Evolutionary conservation across 2,113 vertebrate species (phyloP).

Genomic region (Cyprinodon brontotheroides): DNA sequence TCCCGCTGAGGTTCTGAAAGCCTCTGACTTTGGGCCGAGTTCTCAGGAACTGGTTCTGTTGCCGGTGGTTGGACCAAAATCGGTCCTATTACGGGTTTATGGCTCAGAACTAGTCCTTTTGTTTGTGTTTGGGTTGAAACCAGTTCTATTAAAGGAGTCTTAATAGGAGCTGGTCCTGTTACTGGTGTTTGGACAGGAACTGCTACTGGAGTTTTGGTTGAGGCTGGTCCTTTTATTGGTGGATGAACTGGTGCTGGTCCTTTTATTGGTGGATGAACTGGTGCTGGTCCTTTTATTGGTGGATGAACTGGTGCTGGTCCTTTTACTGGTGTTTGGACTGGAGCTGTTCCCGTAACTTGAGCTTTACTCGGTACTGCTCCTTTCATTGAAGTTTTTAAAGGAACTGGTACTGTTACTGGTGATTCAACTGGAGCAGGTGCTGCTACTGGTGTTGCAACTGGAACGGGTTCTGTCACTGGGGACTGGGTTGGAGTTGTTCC

Average conservation of each 20-base stretch:
- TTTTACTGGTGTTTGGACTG: not conserved
- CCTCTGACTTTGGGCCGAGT: slow-evolving; percentile 40
- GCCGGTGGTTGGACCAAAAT: not conserved
- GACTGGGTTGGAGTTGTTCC: not conserved
- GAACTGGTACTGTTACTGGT: not conserved
- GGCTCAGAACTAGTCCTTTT: not conserved
- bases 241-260: not conserved
- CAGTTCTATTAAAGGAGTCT: not conserved
- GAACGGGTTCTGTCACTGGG: not conserved
- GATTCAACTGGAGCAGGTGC: not conserved
- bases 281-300: not conserved
- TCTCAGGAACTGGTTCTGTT: slow-evolving; percentile 5
- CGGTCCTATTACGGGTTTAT: not conserved
- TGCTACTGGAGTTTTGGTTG: not conserved
- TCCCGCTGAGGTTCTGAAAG: slow-evolving; percentile 41
- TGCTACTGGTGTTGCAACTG: not conserved
- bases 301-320: not conserved
- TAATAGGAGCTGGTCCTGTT: not conserved
- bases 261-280: not conserved
- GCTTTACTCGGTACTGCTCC: not conserved
- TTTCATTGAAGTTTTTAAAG: not conserved
- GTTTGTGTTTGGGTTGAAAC: not conserved
- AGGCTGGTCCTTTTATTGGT: too few relatives aligned
- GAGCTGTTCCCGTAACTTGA: not conserved
- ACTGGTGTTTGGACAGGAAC: not conserved